phyloP scores from a whole-genome alignment of 2,888 invertebrate genomes.

The Drosophila pseudotakahashii region DNA sequence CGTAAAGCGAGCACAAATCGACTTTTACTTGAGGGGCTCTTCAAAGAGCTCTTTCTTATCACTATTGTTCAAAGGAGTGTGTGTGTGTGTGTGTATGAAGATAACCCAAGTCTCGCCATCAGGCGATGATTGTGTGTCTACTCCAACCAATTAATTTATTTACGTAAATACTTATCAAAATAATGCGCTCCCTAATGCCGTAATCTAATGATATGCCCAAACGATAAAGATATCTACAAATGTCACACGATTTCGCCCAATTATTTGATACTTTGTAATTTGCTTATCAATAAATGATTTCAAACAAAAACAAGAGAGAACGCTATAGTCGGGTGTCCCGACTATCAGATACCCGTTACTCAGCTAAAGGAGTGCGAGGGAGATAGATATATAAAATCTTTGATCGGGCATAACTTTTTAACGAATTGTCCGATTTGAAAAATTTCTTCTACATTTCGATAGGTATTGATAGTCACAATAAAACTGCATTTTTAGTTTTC shows the following conservation, averaged over 20 bases:
- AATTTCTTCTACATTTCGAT: too few relatives aligned
- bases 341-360: too few relatives aligned
- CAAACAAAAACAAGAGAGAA: neutral
- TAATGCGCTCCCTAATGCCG: slow-evolving; percentile 19
- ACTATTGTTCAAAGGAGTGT: neutral
- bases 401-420: too few relatives aligned
- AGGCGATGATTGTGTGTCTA: slow-evolving; percentile 15
- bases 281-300: slow-evolving; percentile 11
- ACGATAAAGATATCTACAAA: slow-evolving; percentile 24
- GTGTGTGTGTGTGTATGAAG: slow-evolving; percentile 9
- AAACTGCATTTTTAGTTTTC: too few relatives aligned
- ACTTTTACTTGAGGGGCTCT: slow-evolving; percentile 3
- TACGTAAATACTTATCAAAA: slow-evolving; percentile 49
- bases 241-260: slow-evolving; percentile 5
- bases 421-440: too few relatives aligned
- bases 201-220: slow-evolving; percentile 12
- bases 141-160: slow-evolving; percentile 61
- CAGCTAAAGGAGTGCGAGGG: too few relatives aligned
- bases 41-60: slow-evolving; percentile 49
- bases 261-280: slow-evolving; percentile 36
- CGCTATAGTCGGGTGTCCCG: too few relatives aligned
- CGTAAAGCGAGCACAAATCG: neutral
- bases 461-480: too few relatives aligned
- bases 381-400: too few relatives aligned
- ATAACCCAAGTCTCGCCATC: slow-evolving; percentile 36